A percentile compares a stretch with the other conserved stretches of the same genome.
Conservation (phyloP, 2,113 vertebrate genomes). For the Podilymbus podiceps region DNA sequence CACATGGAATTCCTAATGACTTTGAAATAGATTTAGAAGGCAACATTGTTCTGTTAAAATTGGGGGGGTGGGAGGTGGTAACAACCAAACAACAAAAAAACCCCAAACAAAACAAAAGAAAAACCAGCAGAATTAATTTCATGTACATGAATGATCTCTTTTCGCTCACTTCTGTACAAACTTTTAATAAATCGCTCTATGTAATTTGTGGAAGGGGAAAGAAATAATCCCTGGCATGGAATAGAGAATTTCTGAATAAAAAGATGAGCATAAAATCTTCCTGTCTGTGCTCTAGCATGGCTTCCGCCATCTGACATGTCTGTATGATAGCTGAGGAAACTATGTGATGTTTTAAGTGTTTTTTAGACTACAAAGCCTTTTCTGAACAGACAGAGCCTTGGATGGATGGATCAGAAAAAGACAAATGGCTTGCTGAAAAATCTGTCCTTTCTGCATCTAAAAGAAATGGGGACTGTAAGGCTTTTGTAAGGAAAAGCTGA, state of each 20-base stretch:
- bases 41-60: background rate
- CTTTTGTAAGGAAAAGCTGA: conserved; percentile 13
- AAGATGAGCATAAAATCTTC: background rate
- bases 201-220: background rate
- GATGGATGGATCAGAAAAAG: background rate
- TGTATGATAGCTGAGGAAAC: background rate
- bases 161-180: background rate
- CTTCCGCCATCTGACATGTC: background rate
- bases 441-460: background rate
- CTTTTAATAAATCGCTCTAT: background rate
- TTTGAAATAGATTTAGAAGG: background rate
- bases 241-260: background rate
- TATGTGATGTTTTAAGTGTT: background rate
- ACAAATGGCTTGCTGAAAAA: background rate
- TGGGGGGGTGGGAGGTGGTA: too few species aligned
- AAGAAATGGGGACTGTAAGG: background rate
- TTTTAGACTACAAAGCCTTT: background rate
- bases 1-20: background rate
- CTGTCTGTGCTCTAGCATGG: background rate
- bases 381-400: background rate
- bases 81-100: too few species aligned
- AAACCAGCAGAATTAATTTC: background rate
- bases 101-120: background rate
- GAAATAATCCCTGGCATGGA: background rate
- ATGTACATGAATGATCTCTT: background rate